Base-by-base conservation (phyloP, 2,888 invertebrate genomes). In the Acleris literana region DNA sequence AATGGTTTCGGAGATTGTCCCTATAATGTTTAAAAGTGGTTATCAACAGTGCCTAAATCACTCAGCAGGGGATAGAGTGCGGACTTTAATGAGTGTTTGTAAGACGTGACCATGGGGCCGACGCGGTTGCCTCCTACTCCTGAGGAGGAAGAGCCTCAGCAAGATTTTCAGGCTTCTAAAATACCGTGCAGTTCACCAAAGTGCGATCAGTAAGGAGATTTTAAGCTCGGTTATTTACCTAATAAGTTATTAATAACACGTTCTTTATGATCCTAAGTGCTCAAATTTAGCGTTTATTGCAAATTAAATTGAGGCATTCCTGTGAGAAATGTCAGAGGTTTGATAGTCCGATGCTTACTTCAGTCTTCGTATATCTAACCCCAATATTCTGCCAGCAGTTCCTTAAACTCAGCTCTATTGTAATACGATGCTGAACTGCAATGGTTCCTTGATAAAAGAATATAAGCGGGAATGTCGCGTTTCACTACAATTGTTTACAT, bases 41-140 rank as follows among this genome's bases (percentile, higher is more conserved):
- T 76, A 80, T 82, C 81, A 79, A 78, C 80, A 80, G 79, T 72
- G 74, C 70, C 72, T 69, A 74, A 79, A 81, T 74, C 53, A 46
- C 75, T 76, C 68, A 73, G 74, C 74, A 77, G 78, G 76, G 16
- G 82, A 78, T 77, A 16, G 17, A 18, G 48, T 33, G 29, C 43
- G 56, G 51, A 61, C 44, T 56, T 65, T 55, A 65, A 57, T 57
- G 57, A 63, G 73, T 75, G 69, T 62, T 62, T 72, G 77, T 79
- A 75, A 71, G 78, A 81, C 78, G 68, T 71, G 70, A 74, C 71
- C 69, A 92, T 92, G 92, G 92, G 92, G 72, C 91, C 83, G 71
- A 90, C 88, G 75, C 87, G 91, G 79, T 76, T 91, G 68, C 88
- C 90, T 58, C 80, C 85, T 65, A 90, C 91, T 54, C 90, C 90